Evolutionary conservation across 2,888 invertebrate genomes (phyloP).

Genomic region (Heliconius erato): DNA sequence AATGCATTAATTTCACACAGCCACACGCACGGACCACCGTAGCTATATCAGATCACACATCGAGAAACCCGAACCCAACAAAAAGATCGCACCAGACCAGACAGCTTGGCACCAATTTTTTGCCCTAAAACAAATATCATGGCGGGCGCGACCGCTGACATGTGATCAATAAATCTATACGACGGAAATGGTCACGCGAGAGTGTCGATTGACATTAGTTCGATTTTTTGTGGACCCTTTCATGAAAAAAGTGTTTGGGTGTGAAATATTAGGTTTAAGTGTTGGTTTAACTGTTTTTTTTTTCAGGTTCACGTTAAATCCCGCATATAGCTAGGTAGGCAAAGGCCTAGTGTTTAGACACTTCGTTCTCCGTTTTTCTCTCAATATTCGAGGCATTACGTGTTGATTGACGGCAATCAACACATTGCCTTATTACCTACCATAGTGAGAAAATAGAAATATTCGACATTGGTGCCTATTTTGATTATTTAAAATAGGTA

Average conservation of each 20-base stretch:
- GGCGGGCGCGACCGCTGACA: constrained; percentile 56
- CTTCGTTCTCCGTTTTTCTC: too few relatives aligned
- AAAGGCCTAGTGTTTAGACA: background rate
- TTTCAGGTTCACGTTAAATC: background rate
- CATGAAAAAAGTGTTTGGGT: constrained; percentile 24
- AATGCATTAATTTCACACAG: background rate
- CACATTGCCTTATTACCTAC: too few relatives aligned
- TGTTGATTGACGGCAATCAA: too few relatives aligned
- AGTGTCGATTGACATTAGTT: constrained; percentile 48
- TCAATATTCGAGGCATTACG: too few relatives aligned
- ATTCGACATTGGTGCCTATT: too few relatives aligned
- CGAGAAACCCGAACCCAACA: constrained; percentile 43
- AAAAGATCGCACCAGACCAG: constrained; percentile 62
- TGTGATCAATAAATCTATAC: constrained; percentile 69
- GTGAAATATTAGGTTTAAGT: background rate
- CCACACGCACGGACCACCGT: background rate
- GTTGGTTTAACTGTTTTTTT: background rate
- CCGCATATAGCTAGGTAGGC: background rate
- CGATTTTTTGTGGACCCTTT: constrained; percentile 41
- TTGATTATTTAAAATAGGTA: too few relatives aligned
- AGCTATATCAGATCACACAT: background rate
- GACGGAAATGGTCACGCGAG: constrained; percentile 73
- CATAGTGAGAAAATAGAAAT: too few relatives aligned
- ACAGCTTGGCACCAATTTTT: constrained; percentile 78
- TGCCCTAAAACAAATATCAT: constrained; percentile 58